A percentile compares a stretch with the other conserved stretches of the same genome.
phyloP scores from a whole-genome alignment of 2,113 vertebrate genomes.

The Pholis gunnellus region DNA sequence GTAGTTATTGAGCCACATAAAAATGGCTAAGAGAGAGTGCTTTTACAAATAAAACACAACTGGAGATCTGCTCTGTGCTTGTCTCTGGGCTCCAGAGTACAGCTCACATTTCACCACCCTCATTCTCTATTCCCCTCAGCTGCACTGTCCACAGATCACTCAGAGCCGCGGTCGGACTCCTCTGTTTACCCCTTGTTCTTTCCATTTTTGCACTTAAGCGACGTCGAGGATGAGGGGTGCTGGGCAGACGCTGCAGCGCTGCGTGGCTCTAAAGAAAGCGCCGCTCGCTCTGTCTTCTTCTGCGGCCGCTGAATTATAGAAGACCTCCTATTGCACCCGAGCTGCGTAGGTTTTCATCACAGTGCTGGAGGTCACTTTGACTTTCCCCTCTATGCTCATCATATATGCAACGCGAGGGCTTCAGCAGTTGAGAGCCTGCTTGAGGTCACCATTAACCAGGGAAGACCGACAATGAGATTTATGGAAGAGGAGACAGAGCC shows the following conservation, averaged over 20 bases:
- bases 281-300: slow-evolving; percentile 66
- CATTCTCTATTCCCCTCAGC: slow-evolving; percentile 38
- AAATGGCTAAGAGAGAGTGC: slow-evolving; percentile 23
- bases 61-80: slow-evolving; percentile 25
- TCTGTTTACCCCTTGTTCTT: slow-evolving; percentile 47
- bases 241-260: slow-evolving; percentile 21
- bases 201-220: slow-evolving; percentile 48
- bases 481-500: slow-evolving; percentile 61
- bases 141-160: slow-evolving; percentile 30
- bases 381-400: slow-evolving; percentile 72
- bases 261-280: slow-evolving; percentile 36
- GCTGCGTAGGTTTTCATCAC: slow-evolving; percentile 79
- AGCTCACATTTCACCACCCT: slow-evolving; percentile 42
- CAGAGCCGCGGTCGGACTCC: slow-evolving; percentile 11
- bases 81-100: slow-evolving; percentile 3
- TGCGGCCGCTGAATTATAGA: slow-evolving; percentile 79
- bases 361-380: slow-evolving; percentile 79
- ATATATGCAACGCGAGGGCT: slow-evolving; percentile 71
- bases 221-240: slow-evolving; percentile 32
- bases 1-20: slow-evolving; percentile 25
- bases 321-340: slow-evolving; percentile 75
- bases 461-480: slow-evolving; percentile 74
- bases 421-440: slow-evolving; percentile 63
- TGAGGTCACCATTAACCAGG: slow-evolving; percentile 74
- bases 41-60: slow-evolving; percentile 15